Evolutionary conservation across 1,140 invertebrate genomes (phyloP).

Genomic region (Drosophila subpulchrella): DNA sequence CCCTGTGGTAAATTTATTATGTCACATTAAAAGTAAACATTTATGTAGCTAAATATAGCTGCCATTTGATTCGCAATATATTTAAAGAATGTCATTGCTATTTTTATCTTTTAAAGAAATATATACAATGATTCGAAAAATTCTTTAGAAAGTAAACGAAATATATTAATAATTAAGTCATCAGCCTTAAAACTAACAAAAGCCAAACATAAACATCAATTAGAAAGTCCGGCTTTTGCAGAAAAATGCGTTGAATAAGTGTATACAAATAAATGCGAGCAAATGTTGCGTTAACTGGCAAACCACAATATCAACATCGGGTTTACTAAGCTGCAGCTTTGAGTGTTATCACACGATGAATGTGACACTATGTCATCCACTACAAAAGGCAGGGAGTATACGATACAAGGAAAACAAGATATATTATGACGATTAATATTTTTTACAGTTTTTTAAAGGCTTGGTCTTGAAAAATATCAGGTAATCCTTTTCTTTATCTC

Average conservation of each 20-base stretch:
- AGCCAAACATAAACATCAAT: conserved; percentile 60
- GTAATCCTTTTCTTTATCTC: not conserved
- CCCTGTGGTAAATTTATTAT: conserved; percentile 36
- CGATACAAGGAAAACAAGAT: not conserved
- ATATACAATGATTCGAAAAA: conserved; percentile 13
- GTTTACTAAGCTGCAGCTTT: conserved; percentile 53
- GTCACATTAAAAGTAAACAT: conserved; percentile 23
- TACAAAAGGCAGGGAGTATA: conserved; percentile 20
- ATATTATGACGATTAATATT: not conserved
- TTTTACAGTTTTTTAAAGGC: not conserved
- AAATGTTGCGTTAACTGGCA: conserved; percentile 64
- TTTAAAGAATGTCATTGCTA: conserved; percentile 9
- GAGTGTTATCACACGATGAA: conserved; percentile 58
- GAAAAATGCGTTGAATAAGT: conserved; percentile 69
- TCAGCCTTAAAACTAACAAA: conserved; percentile 19
- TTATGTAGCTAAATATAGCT: conserved; percentile 4
- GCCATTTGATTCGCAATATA: conserved; percentile 22
- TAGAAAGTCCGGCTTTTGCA: conserved; percentile 68
- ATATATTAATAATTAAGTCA: not conserved
- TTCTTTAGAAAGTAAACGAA: conserved; percentile 7
- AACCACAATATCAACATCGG: conserved; percentile 43
- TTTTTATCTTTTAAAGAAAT: conserved; percentile 11
- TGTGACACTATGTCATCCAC: conserved; percentile 34
- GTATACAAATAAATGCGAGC: conserved; percentile 68
- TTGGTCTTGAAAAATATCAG: conserved; percentile 15